A percentile compares a stretch with the other conserved stretches of the same genome.
These are phyloP conservation scores for Babyrousa celebensis DNA, from an alignment of 2,797 vertebrate genomes.

Conservation along the genomic window DNA sequence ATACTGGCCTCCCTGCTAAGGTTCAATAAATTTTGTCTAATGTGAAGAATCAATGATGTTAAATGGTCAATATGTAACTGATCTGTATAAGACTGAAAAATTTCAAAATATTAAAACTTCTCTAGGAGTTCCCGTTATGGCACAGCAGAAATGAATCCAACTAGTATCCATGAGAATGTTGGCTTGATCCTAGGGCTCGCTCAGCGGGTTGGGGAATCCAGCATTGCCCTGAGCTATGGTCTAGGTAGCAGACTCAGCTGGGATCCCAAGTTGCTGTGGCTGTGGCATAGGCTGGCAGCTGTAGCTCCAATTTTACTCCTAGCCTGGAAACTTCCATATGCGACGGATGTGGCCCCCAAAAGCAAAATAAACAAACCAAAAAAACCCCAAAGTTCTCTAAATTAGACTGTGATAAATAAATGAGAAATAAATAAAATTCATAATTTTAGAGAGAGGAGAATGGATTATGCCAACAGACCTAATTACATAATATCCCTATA, in stretches of 20 bases:
- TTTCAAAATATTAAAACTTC: background rate
- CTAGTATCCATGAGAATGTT: too few species aligned
- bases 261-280: too few species aligned
- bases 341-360: too few species aligned
- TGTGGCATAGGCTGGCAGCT: too few species aligned
- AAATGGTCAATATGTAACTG: background rate
- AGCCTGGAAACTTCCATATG: too few species aligned
- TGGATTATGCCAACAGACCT: background rate
- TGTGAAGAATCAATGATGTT: background rate
- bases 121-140: background rate
- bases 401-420: constrained; percentile 10
- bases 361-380: too few species aligned
- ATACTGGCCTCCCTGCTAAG: background rate
- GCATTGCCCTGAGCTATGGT: too few species aligned
- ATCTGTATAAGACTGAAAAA: background rate
- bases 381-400: background rate
- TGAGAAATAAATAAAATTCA: constrained; percentile 40
- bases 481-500: background rate
- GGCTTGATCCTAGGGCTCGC: too few species aligned
- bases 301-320: too few species aligned
- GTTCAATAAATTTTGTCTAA: background rate
- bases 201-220: too few species aligned
- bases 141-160: too few species aligned
- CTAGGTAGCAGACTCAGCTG: too few species aligned
- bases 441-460: background rate